Conservation (phyloP, 2,113 vertebrate species). For the Myrmecophaga tridactyla region DNA sequence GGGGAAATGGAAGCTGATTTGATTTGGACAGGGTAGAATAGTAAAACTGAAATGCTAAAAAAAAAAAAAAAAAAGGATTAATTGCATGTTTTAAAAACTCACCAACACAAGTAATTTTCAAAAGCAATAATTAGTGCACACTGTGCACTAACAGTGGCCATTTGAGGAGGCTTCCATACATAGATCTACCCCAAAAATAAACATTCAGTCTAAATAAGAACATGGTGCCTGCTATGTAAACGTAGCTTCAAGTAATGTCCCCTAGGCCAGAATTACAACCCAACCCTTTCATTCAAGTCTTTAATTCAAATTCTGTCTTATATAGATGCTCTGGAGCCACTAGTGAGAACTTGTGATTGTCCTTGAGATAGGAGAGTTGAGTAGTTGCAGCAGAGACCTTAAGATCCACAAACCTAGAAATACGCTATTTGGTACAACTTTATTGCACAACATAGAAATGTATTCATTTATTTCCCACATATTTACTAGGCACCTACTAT, state of each 20-base stretch:
- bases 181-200: neutral
- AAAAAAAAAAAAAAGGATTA: too few species aligned
- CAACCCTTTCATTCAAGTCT: neutral
- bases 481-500: neutral
- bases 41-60: slow-evolving; percentile 18
- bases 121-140: neutral
- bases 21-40: neutral
- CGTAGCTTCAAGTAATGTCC: neutral
- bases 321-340: neutral
- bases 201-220: neutral
- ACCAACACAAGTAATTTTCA: neutral
- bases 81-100: neutral
- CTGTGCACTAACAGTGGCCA: neutral
- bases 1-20: neutral
- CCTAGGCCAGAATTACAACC: neutral
- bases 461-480: neutral
- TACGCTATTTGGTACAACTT: neutral
- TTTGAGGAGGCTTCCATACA: neutral
- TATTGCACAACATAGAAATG: neutral
- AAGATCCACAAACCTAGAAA: neutral
- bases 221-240: neutral
- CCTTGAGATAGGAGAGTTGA: neutral
- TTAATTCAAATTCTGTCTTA: neutral
- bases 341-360: neutral
- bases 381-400: too few species aligned